A percentile compares a stretch with the other conserved stretches of the same genome.
These are phyloP conservation scores for Calameuta filiformis DNA, from an alignment of 2,888 invertebrate species.

Conservation along the genomic window DNA sequence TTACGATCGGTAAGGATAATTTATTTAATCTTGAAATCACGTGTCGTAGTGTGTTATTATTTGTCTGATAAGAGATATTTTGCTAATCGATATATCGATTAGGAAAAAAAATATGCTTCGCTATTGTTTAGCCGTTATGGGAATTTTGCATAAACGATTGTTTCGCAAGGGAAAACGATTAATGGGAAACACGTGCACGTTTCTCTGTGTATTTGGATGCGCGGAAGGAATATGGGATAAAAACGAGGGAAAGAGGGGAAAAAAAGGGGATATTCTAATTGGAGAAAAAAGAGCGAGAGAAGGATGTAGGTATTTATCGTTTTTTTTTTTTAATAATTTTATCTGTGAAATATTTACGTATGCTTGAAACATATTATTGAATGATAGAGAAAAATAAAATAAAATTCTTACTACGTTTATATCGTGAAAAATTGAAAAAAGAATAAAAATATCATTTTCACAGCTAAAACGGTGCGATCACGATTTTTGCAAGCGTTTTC, in stretches of 20 bases:
- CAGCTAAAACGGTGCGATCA: not conserved
- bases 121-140: too few species aligned
- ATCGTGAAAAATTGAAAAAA: not conserved
- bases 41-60: too few species aligned
- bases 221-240: too few species aligned
- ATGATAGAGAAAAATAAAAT: not conserved
- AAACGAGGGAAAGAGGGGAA: too few species aligned
- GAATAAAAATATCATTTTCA: conserved; percentile 2
- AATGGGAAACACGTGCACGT: too few species aligned
- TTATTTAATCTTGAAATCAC: too few species aligned
- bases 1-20: not conserved
- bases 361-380: not conserved
- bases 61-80: not conserved
- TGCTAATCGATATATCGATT: too few species aligned
- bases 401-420: not conserved
- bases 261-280: not conserved
- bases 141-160: too few species aligned
- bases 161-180: too few species aligned
- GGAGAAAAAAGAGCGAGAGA: not conserved
- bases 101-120: not conserved
- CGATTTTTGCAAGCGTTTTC: not conserved
- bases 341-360: too few species aligned
- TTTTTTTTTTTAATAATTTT: not conserved
- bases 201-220: too few species aligned
- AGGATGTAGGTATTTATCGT: not conserved